A percentile compares a stretch with the other conserved stretches of the same genome.
phyloP scores from a whole-genome alignment of 1,140 invertebrate species.

The Hylyphantes graminicola region DNA sequence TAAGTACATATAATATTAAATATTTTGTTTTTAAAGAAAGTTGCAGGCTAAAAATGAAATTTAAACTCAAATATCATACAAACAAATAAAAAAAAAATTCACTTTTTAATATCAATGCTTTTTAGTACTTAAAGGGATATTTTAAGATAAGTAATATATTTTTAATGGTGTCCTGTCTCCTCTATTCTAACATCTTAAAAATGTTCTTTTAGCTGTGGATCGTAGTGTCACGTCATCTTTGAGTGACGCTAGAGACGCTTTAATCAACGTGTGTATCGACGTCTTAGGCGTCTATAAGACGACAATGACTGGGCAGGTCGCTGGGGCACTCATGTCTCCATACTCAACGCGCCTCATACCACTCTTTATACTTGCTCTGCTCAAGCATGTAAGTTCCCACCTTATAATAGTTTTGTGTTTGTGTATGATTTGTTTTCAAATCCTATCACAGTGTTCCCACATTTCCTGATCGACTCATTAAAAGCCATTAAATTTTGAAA shows the following conservation, averaged over 20 bases:
- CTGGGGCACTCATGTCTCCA: conserved; percentile 79
- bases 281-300: conserved; percentile 83
- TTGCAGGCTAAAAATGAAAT: no score
- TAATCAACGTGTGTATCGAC: conserved; percentile 95
- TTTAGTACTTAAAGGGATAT: no score
- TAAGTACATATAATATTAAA: no score
- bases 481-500: not conserved
- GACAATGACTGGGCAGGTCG: conserved; percentile 65
- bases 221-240: conserved; percentile 85
- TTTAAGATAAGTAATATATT: no score
- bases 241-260: conserved; percentile 92
- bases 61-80: no score
- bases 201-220: conserved; percentile 81
- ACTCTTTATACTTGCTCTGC: conserved; percentile 87
- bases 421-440: not conserved
- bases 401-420: not conserved
- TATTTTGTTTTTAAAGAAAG: no score
- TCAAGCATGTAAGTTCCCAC: conserved; percentile 83
- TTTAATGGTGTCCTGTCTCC: no score
- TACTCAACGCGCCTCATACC: conserved; percentile 83
- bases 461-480: not conserved
- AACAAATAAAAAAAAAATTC: no score
- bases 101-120: no score
- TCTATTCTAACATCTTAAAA: no score
- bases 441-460: not conserved